These are phyloP conservation scores for Diadumene lineata DNA, from an alignment of 92 coral and sea anemone species.

Conservation along the genomic window DNA sequence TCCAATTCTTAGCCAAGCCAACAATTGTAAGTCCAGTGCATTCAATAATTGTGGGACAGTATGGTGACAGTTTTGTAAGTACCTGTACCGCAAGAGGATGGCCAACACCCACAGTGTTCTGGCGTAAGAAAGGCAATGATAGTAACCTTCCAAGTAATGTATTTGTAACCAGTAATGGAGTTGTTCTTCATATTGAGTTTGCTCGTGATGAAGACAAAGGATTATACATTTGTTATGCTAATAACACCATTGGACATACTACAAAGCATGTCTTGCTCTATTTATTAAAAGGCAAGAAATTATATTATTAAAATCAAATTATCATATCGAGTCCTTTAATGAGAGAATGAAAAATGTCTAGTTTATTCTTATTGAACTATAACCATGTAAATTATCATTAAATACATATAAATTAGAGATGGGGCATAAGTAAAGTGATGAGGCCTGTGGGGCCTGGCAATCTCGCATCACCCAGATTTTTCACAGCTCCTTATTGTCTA, in stretches of 20 bases:
- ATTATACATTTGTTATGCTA: slow-evolving; percentile 17
- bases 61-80: slow-evolving; percentile 8
- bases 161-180: not conserved
- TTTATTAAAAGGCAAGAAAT: slow-evolving; percentile 7
- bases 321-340: too few relatives aligned
- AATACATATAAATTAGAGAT: too few relatives aligned
- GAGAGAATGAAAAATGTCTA: too few relatives aligned
- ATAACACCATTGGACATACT: slow-evolving; percentile 25
- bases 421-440: too few relatives aligned
- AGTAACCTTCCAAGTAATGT: slow-evolving; percentile 7
- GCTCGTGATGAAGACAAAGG: slow-evolving; percentile 20
- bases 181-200: slow-evolving; percentile 12
- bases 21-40: slow-evolving; percentile 13
- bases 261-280: slow-evolving; percentile 3
- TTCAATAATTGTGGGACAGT: not conserved
- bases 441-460: too few relatives aligned
- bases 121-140: slow-evolving; percentile 43
- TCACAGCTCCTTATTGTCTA: too few relatives aligned
- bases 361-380: too few relatives aligned
- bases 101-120: slow-evolving; percentile 52
- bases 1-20: slow-evolving; percentile 14
- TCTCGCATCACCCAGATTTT: too few relatives aligned
- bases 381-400: too few relatives aligned
- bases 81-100: slow-evolving; percentile 65
- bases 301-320: too few relatives aligned